phyloP scores from a whole-genome alignment of 2,888 invertebrate species.

The Diloba caeruleocephala region DNA sequence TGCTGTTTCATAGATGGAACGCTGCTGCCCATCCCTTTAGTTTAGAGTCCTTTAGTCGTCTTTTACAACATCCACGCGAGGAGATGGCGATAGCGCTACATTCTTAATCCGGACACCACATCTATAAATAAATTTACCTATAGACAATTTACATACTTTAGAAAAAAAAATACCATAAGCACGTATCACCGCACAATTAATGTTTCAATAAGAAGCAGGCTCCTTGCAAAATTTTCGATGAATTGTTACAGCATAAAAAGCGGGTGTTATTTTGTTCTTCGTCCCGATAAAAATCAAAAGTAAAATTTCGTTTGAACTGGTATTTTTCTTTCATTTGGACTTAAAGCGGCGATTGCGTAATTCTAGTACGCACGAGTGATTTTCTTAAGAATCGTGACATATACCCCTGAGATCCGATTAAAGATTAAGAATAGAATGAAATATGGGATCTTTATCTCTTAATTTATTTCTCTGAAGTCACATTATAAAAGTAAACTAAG shows the following conservation, averaged over 20 bases:
- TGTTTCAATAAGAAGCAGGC: no score
- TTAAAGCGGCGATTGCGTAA: background rate
- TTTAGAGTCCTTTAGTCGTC: no score
- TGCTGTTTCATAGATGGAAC: no score
- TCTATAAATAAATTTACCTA: no score
- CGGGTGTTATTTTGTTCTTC: background rate
- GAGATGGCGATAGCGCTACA: no score
- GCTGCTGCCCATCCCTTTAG: no score
- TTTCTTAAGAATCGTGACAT: slow-evolving; percentile 1
- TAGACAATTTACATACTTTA: no score
- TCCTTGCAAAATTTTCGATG: no score
- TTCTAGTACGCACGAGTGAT: slow-evolving; percentile 5
- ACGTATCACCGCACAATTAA: no score
- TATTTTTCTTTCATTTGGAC: slow-evolving; percentile 5
- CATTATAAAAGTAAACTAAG: background rate
- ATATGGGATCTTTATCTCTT: slow-evolving; percentile 5
- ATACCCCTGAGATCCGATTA: slow-evolving; percentile 1
- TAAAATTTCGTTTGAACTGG: background rate
- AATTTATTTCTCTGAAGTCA: background rate
- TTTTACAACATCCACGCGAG: no score
- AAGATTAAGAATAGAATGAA: slow-evolving; percentile 1
- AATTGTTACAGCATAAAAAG: background rate
- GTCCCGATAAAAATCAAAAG: background rate
- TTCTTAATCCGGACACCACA: no score
- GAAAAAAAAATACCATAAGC: no score